Percentiles rank a stretch among this genome's conserved stretches.
Evolutionary conservation across 2,797 vertebrate genomes (phyloP).

Genomic region (Pangasius mekongensis): DNA sequence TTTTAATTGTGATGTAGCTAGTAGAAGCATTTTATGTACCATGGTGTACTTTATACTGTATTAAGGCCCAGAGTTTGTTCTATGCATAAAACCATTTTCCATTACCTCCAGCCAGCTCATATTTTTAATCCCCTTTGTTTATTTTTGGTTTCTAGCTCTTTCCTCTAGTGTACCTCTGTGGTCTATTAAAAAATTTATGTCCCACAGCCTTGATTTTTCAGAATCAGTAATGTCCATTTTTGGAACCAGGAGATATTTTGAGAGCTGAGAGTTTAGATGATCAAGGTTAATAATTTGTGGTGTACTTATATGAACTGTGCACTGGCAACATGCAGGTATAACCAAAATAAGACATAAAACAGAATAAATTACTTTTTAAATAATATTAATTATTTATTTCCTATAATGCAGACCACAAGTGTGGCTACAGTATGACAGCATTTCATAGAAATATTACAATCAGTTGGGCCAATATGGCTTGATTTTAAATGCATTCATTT

Average conservation of each 20-base stretch:
- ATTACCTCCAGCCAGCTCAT: background rate
- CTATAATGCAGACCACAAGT: constrained; percentile 80
- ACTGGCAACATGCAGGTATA: background rate
- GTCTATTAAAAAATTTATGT: background rate
- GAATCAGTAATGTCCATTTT: background rate
- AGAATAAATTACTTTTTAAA: constrained; percentile 58
- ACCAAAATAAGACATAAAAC: background rate
- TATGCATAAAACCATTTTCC: background rate
- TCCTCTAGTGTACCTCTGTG: background rate
- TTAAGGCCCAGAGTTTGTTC: background rate
- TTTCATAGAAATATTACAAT: constrained; percentile 89
- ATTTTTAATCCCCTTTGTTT: too few species aligned
- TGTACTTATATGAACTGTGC: background rate
- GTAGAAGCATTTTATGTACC: background rate
- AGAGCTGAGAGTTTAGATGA: background rate
- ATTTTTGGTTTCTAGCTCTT: background rate
- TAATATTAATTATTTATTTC: constrained; percentile 78
- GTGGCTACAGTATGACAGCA: constrained; percentile 77
- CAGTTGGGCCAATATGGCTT: constrained; percentile 90
- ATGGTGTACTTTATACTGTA: background rate
- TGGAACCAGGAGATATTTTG: background rate
- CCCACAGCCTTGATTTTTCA: background rate
- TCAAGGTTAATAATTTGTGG: background rate
- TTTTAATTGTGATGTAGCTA: background rate
- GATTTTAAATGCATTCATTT: constrained; percentile 72